Evolutionary conservation across 2,888 invertebrate species (phyloP).

Genomic region (Drosophila maculinotata): DNA sequence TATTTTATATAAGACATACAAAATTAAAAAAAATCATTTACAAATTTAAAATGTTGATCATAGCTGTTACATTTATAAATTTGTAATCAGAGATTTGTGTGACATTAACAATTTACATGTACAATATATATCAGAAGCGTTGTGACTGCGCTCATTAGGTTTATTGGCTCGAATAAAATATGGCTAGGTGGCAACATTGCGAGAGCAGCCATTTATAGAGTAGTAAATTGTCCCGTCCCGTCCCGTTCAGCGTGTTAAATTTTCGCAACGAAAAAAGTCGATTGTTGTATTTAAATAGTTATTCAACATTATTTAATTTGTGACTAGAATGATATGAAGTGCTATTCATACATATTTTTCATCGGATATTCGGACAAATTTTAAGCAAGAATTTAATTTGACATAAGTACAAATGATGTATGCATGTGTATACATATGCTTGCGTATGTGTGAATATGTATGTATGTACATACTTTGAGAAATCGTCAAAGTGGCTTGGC

Average conservation of each 20-base stretch:
- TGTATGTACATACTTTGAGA: constrained; percentile 46
- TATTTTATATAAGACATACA: constrained; percentile 60
- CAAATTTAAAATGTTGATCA: not conserved
- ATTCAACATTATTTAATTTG: not conserved
- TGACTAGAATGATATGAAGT: not conserved
- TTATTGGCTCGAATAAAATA: not conserved
- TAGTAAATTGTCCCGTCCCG: constrained; percentile 63
- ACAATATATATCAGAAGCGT: not conserved
- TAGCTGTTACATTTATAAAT: not conserved
- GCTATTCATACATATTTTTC: not conserved
- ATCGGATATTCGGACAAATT: not conserved
- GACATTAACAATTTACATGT: not conserved
- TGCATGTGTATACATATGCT: constrained; percentile 16
- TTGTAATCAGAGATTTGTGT: not conserved
- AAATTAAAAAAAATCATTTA: not conserved
- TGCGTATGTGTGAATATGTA: constrained; percentile 21
- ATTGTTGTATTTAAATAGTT: constrained; percentile 7
- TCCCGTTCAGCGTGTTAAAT: constrained; percentile 57
- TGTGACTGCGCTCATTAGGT: not conserved
- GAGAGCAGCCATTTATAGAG: constrained; percentile 55
- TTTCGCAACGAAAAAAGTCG: constrained; percentile 45
- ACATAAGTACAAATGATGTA: constrained; percentile 7
- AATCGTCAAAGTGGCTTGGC: constrained; percentile 63
- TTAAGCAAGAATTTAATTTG: constrained; percentile 24
- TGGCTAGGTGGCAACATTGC: constrained; percentile 59